A percentile compares a stretch with the other conserved stretches of the same genome.
phyloP scores from a whole-genome alignment of 2,888 invertebrate genomes.

The Cataglyphis livida region DNA sequence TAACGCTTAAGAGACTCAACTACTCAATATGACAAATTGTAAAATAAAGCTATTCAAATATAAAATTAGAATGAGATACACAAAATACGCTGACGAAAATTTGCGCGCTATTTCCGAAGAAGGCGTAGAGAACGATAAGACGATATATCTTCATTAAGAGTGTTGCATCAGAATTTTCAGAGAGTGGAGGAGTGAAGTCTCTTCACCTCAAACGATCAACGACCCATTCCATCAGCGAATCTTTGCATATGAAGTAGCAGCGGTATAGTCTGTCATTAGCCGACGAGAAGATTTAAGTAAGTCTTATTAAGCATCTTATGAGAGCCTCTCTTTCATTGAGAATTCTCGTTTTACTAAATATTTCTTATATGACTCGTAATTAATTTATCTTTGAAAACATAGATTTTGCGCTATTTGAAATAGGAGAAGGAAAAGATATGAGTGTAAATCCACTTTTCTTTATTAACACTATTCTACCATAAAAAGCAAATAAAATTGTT shows the following conservation, averaged over 20 bases:
- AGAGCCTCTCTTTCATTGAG: constrained; percentile 16
- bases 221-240: constrained; percentile 48
- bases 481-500: background rate
- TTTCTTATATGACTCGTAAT: background rate
- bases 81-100: background rate
- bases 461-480: background rate
- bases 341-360: background rate
- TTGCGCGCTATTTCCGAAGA: background rate
- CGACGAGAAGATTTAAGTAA: constrained; percentile 6
- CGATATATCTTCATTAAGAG: constrained; percentile 28
- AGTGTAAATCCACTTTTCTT: background rate
- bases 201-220: constrained; percentile 62
- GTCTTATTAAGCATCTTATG: constrained; percentile 23
- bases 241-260: constrained; percentile 12
- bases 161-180: constrained; percentile 66
- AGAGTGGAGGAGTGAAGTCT: constrained; percentile 58
- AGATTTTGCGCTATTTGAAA: background rate
- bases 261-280: constrained; percentile 36
- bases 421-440: background rate
- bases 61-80: constrained; percentile 51
- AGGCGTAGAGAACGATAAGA: background rate
- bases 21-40: background rate
- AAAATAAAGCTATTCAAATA: background rate
- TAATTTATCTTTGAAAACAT: background rate
- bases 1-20: background rate